Percentiles rank a stretch among this genome's conserved stretches.
Conservation (phyloP, 2,888 invertebrate genomes). For the Stictocephala bisonia region DNA sequence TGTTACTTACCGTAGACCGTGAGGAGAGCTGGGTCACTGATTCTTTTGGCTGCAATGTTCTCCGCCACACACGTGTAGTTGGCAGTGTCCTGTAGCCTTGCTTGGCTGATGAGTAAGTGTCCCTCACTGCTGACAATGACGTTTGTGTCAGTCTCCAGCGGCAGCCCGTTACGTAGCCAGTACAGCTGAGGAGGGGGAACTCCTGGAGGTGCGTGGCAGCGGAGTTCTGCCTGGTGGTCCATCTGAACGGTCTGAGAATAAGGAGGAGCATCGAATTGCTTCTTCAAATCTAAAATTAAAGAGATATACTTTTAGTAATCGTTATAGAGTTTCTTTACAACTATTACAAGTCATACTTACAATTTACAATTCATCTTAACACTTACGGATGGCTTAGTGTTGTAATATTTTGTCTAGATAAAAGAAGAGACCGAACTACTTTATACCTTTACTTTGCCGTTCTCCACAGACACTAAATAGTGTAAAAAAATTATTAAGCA, state of each 20-base stretch:
- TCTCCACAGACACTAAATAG: no score
- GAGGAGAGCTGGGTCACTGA: conserved; percentile 86
- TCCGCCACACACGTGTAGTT: conserved; percentile 97
- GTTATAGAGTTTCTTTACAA: no score
- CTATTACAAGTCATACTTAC: no score
- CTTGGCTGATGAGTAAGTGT: conserved; percentile 87
- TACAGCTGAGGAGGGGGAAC: conserved; percentile 86
- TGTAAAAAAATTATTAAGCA: no score
- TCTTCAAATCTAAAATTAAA: conserved; percentile 86
- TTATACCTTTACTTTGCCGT: no score
- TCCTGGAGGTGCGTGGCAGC: conserved; percentile 89
- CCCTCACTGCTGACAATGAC: conserved; percentile 86
- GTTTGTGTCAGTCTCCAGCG: conserved; percentile 74
- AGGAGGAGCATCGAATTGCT: conserved; percentile 88
- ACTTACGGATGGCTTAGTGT: no score
- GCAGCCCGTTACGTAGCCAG: conserved; percentile 85
- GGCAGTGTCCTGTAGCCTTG: conserved; percentile 87
- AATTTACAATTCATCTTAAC: no score
- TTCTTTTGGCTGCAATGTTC: conserved; percentile 88
- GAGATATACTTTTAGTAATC: no score
- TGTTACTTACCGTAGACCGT: conserved; percentile 90
- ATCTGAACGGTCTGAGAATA: conserved; percentile 83
- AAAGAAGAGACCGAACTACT: no score
- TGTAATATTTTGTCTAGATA: no score
- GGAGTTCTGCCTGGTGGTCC: conserved; percentile 84